A percentile compares a stretch with the other conserved stretches of the same genome.
These are phyloP conservation scores for Dipodomys spectabilis DNA, from an alignment of 2,113 vertebrate genomes.

Conservation along the genomic window DNA sequence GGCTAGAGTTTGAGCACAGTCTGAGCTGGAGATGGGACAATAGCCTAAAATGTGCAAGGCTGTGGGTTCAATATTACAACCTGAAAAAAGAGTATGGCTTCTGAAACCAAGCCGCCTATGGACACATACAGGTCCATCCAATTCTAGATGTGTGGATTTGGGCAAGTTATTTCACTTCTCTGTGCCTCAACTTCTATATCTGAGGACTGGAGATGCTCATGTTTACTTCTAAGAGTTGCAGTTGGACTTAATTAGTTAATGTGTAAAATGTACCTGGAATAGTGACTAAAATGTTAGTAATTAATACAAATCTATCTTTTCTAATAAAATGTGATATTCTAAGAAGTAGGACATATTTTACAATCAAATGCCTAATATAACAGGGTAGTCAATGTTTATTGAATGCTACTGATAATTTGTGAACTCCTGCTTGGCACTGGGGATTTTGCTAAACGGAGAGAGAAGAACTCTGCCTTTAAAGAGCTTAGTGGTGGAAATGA, in stretches of 20 bases:
- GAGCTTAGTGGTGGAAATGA: not conserved
- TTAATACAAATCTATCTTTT: constrained; percentile 33
- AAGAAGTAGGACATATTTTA: not conserved
- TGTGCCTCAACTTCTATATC: constrained; percentile 27
- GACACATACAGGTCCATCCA: not conserved
- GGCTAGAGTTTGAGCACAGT: not conserved
- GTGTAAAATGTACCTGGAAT: not conserved
- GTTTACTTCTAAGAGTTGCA: not conserved
- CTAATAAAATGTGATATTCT: not conserved
- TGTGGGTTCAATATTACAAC: not conserved
- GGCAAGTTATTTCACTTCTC: not conserved
- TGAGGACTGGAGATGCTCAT: not conserved
- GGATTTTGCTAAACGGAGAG: not conserved
- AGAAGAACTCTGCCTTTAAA: not conserved
- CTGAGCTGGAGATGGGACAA: not conserved
- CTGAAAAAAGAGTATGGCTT: not conserved
- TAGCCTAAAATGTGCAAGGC: not conserved
- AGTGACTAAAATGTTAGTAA: not conserved
- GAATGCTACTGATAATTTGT: constrained; percentile 39
- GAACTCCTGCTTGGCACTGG: not conserved
- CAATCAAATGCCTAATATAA: not conserved
- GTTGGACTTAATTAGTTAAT: constrained; percentile 2
- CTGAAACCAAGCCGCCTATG: not conserved
- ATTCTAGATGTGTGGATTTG: not conserved
- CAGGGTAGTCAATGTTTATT: constrained; percentile 1